Percentiles rank a stretch among this genome's conserved stretches.
Conservation (phyloP, 2,113 vertebrate genomes). For the Helogale parvula region DNA sequence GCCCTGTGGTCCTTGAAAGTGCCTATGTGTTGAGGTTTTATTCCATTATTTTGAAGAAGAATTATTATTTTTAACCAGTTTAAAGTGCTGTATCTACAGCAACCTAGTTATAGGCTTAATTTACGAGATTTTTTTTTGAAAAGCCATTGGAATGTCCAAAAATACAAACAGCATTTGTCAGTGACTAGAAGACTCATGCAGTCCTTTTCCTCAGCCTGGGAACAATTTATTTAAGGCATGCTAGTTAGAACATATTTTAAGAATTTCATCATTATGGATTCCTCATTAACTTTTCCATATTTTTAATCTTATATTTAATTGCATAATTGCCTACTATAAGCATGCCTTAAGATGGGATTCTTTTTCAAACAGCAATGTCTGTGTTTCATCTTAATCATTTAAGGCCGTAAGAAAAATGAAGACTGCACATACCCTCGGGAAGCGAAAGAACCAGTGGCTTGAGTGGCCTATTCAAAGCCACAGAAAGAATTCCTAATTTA, state of each 20-base stretch:
- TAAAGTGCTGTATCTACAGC: constrained; percentile 18
- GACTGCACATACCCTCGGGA: not conserved
- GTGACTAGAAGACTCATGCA: constrained; percentile 49
- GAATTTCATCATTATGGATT: constrained; percentile 73
- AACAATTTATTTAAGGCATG: constrained; percentile 75
- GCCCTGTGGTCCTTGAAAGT: not conserved
- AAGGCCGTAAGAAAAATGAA: constrained; percentile 45
- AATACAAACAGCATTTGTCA: constrained; percentile 68
- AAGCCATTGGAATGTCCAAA: constrained; percentile 63
- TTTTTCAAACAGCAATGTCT: constrained; percentile 58
- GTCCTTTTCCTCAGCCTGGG: constrained; percentile 42
- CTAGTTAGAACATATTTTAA: constrained; percentile 78
- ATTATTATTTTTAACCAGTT: constrained; percentile 39
- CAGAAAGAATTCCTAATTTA: not conserved
- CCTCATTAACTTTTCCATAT: constrained; percentile 77
- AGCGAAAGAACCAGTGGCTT: not conserved
- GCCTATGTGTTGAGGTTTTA: not conserved
- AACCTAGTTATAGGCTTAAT: constrained; percentile 50
- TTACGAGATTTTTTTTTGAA: constrained; percentile 47
- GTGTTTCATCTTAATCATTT: constrained; percentile 60
- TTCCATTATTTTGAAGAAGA: constrained; percentile 50
- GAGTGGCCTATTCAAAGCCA: not conserved
- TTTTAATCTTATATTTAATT: constrained; percentile 78
- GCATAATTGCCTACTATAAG: constrained; percentile 62
- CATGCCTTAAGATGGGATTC: constrained; percentile 43